These are phyloP conservation scores for Catharus ustulatus DNA, from an alignment of 2,797 vertebrate species.

Conservation along the genomic window DNA sequence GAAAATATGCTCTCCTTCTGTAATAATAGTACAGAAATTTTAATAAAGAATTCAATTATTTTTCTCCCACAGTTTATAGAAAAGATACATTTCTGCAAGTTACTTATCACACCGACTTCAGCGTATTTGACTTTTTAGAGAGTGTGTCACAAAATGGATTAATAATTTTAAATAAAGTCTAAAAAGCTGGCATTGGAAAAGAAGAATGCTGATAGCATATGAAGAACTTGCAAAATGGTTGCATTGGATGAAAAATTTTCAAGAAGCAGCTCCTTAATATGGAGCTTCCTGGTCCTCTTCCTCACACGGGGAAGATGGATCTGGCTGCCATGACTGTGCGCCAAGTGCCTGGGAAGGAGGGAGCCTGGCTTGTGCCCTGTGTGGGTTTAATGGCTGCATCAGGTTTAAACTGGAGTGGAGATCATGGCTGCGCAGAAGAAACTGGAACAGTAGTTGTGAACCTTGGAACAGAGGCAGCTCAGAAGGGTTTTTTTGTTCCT, in stretches of 20 bases:
- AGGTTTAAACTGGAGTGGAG: neutral
- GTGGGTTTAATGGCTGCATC: neutral
- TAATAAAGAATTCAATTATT: slow-evolving; percentile 14
- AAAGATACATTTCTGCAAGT: neutral
- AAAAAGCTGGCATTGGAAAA: neutral
- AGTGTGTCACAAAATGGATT: neutral
- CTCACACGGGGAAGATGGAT: neutral
- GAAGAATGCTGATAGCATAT: neutral
- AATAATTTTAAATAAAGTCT: neutral
- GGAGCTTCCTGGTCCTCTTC: neutral
- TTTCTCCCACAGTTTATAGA: neutral
- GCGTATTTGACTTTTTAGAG: neutral
- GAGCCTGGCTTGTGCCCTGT: neutral
- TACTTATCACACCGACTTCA: neutral
- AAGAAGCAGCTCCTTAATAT: neutral
- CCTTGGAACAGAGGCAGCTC: neutral
- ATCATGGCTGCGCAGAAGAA: neutral
- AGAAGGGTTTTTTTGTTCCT: neutral
- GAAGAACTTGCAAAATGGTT: neutral
- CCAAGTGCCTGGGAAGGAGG: neutral
- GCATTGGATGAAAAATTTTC: neutral
- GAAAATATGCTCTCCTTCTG: slow-evolving; percentile 10
- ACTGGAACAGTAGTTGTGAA: neutral
- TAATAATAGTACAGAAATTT: slow-evolving; percentile 26
- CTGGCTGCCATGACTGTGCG: neutral